A percentile compares a stretch with the other conserved stretches of the same genome.
Evolutionary conservation across 2,888 invertebrate species (phyloP).

Genomic region (Lithophane leautieri): DNA sequence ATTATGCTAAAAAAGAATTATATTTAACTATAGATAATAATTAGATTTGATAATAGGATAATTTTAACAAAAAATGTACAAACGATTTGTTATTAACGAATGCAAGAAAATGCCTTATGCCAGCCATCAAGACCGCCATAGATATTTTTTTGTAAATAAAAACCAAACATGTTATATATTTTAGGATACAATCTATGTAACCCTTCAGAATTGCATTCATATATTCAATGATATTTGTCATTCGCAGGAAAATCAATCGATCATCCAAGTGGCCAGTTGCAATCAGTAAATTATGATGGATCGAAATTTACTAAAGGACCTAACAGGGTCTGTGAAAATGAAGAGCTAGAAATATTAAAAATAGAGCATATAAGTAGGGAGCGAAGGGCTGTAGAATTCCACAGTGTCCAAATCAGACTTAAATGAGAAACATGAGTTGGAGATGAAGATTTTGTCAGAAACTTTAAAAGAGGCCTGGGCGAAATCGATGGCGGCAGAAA

Average conservation of each 20-base stretch:
- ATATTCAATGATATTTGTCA: neutral
- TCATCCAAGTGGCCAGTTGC: neutral
- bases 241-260: neutral
- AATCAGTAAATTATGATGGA: neutral
- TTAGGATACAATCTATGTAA: neutral
- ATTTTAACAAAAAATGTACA: neutral
- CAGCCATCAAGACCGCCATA: neutral
- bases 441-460: neutral
- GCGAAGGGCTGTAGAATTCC: neutral
- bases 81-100: too few species aligned
- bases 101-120: neutral
- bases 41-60: neutral
- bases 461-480: neutral
- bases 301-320: neutral
- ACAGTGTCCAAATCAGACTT: neutral
- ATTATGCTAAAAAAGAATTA: neutral
- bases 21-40: neutral
- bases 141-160: too few species aligned
- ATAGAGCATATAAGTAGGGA: constrained; percentile 2
- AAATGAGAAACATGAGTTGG: constrained; percentile 4
- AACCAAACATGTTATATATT: too few species aligned
- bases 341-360: constrained; percentile 6
- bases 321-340: neutral
- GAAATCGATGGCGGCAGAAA: neutral
- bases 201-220: neutral